Base-by-base conservation (phyloP, 1,140 invertebrate genomes). In the Acromyrmex charruanus region DNA sequence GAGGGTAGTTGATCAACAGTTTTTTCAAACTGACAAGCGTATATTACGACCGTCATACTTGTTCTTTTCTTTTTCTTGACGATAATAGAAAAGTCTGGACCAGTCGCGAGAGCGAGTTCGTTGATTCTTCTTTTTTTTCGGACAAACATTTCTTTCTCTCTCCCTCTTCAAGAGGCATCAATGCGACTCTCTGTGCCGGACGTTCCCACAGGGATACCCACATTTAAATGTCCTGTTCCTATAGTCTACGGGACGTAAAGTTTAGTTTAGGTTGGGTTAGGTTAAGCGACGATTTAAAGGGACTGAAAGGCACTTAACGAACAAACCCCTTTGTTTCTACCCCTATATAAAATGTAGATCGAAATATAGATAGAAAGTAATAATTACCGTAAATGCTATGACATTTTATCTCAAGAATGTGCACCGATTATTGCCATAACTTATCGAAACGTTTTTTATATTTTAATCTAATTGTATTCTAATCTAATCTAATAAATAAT, bases 121-220 rank as follows among this genome's bases (percentile, higher is more conserved):
- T 88, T 91, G 87, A 87, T 91, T 90, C 81, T 80, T 84, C 71
- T 84, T 65, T 75, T 72, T 25, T 71, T 55, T 74, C 69, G 12
- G 10, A 49, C 39, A 44, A 44, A 44, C 55, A 44, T 82, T 35
- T 87, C 39, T 88, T 59, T 35, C 49, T 61, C 21, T 77, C 18
- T 79, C 74, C 68, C 71, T 85, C 77, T 61, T 77, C 65, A 55
- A 35, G 59, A 86, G 69, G 80, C 68, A 69, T 79, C 81, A 91
- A 91, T 88, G 84, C 77, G 87, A 89, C 69, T 75, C 82, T 77
- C 59, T 53, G 59, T 82, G 82, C 90, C 89, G 91, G 89, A 92
- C 91, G 91, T 92, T 92, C 92, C 92, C 92, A 92, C 92, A 92
- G 91, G 89, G 87, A 90, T 90, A 91, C 71, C 86, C 61, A 86